Conservation (phyloP, 2,797 vertebrate genomes). For the Hemitrygon akajei region DNA sequence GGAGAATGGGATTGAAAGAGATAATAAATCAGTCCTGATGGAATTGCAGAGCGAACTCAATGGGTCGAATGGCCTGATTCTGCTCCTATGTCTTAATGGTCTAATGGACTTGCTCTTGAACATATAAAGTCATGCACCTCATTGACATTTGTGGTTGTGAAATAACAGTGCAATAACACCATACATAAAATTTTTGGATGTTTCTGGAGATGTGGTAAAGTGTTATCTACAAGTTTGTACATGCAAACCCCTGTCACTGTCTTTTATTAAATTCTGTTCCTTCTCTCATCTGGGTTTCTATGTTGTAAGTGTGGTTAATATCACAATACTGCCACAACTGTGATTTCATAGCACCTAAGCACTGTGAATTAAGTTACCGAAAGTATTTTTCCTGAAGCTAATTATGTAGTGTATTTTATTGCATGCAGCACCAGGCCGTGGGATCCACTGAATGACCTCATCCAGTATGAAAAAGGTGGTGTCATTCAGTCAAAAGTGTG, state of each 20-base stretch:
- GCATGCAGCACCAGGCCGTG: constrained; percentile 82
- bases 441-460: constrained; percentile 94
- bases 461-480: constrained; percentile 96
- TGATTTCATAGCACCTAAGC: too few relatives aligned
- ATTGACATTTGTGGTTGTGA: background rate
- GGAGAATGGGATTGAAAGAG: too few relatives aligned
- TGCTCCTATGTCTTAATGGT: too few relatives aligned
- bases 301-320: background rate
- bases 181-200: background rate
- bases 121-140: background rate
- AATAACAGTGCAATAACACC: background rate
- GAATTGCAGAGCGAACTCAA: too few relatives aligned
- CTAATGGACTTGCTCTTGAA: too few relatives aligned
- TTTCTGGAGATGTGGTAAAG: background rate
- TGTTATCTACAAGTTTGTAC: too few relatives aligned
- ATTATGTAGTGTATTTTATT: constrained; percentile 32
- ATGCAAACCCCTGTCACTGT: background rate
- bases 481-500: constrained; percentile 93
- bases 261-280: background rate
- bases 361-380: background rate
- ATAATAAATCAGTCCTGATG: too few relatives aligned
- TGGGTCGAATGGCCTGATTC: too few relatives aligned
- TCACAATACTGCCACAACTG: background rate
- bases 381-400: background rate
- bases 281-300: background rate